phyloP scores from a whole-genome alignment of 2,797 vertebrate species.

The Micrastur ruficollis region DNA sequence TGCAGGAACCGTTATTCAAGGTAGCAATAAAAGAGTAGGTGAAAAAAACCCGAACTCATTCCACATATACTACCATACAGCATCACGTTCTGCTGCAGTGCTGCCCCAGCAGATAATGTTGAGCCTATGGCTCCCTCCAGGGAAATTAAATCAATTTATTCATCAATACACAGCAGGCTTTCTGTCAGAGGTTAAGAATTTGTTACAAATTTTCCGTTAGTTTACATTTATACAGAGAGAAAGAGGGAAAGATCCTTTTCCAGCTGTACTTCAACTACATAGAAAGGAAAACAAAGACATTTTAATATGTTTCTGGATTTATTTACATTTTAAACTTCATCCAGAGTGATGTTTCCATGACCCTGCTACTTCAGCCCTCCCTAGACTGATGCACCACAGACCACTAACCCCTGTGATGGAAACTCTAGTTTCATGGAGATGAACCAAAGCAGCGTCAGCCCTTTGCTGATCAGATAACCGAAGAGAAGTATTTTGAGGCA shows the following conservation, averaged over 20 bases:
- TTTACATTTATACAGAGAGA: background rate
- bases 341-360: background rate
- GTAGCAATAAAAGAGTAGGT: background rate
- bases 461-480: background rate
- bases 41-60: background rate
- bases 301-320: background rate
- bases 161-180: background rate
- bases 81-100: background rate
- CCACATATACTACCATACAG: background rate
- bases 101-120: background rate
- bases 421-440: background rate
- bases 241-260: background rate
- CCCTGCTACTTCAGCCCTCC: background rate
- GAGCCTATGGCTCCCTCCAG: background rate
- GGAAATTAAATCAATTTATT: constrained; percentile 20
- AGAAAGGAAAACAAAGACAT: background rate
- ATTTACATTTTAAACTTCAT: background rate
- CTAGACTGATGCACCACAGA: background rate
- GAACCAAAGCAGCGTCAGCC: background rate
- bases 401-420: background rate
- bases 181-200: background rate
- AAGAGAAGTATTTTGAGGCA: background rate
- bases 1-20: background rate
- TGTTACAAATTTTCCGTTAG: background rate
- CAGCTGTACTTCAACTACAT: background rate